These are phyloP conservation scores for human (Homo sapiens) DNA, from an alignment of 2,113 vertebrate genomes.

Conservation along the genomic window DNA sequence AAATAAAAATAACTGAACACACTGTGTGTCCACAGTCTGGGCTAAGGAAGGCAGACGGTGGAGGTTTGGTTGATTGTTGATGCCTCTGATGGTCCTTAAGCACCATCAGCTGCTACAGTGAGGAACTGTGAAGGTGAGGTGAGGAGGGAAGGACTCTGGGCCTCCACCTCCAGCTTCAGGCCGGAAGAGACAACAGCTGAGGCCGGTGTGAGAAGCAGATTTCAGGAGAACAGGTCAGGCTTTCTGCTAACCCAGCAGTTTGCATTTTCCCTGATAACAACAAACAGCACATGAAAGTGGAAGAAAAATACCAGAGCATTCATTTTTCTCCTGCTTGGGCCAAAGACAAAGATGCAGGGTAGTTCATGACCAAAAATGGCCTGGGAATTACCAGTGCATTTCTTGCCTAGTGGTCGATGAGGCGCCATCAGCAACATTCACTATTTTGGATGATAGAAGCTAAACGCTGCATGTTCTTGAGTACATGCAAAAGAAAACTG, in stretches of 20 bases:
- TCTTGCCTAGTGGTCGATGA: rapidly evolving
- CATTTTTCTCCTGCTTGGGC: neutral
- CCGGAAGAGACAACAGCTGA: neutral
- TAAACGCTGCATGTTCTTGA: rapidly evolving
- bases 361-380: rapidly evolving
- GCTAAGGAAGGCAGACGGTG: rapidly evolving
- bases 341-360: neutral
- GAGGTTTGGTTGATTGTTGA: rapidly evolving
- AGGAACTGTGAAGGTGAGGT: rapidly evolving
- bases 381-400: rapidly evolving
- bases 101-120: neutral
- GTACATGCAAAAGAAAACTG: neutral
- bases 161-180: rapidly evolving
- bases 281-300: rapidly evolving
- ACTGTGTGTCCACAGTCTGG: neutral
- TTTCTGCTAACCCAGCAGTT: neutral
- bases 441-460: rapidly evolving
- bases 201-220: rapidly evolving
- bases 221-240: rapidly evolving
- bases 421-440: rapidly evolving
- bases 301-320: neutral
- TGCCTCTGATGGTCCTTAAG: conserved; percentile 24
- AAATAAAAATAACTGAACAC: neutral
- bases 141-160: neutral
- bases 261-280: neutral